These are phyloP conservation scores for Lophius piscatorius DNA, from an alignment of 2,113 vertebrate species.

Conservation along the genomic window DNA sequence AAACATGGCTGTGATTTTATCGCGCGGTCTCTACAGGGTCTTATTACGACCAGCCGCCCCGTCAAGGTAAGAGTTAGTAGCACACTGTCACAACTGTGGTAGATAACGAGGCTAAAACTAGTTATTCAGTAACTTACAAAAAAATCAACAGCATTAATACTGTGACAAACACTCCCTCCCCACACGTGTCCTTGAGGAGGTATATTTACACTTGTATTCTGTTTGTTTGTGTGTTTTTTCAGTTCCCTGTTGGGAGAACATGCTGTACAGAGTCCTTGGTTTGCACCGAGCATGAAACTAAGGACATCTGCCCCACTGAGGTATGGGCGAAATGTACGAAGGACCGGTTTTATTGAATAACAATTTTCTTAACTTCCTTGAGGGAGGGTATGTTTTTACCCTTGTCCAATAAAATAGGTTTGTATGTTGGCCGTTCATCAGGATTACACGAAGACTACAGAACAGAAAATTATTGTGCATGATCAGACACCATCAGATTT, in stretches of 20 bases:
- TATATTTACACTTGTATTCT: not conserved
- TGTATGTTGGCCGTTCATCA: too few species aligned
- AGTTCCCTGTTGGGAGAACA: slow-evolving; percentile 72
- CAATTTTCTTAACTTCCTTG: too few species aligned
- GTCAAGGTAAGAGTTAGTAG: slow-evolving; percentile 64
- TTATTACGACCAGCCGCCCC: slow-evolving; percentile 41
- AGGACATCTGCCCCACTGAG: slow-evolving; percentile 84
- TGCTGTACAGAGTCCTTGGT: slow-evolving; percentile 79
- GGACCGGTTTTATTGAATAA: not conserved
- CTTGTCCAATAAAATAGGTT: too few species aligned
- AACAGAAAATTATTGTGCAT: too few species aligned
- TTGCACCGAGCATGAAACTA: slow-evolving; percentile 79
- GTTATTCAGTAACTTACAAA: too few species aligned
- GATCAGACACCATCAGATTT: too few species aligned
- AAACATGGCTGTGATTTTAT: slow-evolving; percentile 59
- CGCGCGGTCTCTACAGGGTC: slow-evolving; percentile 38
- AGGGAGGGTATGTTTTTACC: too few species aligned
- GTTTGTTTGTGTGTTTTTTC: slow-evolving; percentile 19
- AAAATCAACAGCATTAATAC: not conserved
- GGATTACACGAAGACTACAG: too few species aligned
- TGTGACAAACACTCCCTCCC: too few species aligned
- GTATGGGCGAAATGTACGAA: slow-evolving; percentile 81
- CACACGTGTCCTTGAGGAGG: not conserved
- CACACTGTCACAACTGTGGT: too few species aligned
- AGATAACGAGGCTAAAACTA: not conserved